Evolutionary conservation across 1,140 invertebrate species (phyloP).

Genomic region (Drosophila willistoni): DNA sequence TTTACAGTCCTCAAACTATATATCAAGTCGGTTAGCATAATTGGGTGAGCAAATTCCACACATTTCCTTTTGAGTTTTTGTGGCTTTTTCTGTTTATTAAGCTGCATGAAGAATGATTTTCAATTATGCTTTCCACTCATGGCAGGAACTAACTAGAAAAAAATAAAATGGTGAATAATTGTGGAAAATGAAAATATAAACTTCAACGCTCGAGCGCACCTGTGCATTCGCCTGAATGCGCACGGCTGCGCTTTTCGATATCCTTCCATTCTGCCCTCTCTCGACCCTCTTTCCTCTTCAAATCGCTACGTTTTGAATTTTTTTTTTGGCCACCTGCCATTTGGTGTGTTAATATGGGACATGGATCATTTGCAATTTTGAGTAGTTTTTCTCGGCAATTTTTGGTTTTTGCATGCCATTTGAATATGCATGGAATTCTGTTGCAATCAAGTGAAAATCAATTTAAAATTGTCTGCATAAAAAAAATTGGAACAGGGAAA

Average conservation of each 20-base stretch:
- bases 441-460: conserved; percentile 47
- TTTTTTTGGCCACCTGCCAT: conserved; percentile 45
- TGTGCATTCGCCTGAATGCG: conserved; percentile 74
- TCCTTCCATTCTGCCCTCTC: neutral
- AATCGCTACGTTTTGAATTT: conserved; percentile 1
- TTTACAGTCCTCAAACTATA: neutral
- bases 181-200: conserved; percentile 26
- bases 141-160: conserved; percentile 26
- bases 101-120: conserved; percentile 60
- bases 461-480: conserved; percentile 44
- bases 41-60: conserved; percentile 1
- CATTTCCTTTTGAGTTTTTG: conserved; percentile 14
- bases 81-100: conserved; percentile 41
- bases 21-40: conserved; percentile 1
- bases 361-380: conserved; percentile 67
- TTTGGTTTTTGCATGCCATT: conserved; percentile 22
- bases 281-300: neutral
- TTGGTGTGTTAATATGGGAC: conserved; percentile 59
- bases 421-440: conserved; percentile 64
- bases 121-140: conserved; percentile 59
- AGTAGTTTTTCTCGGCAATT: conserved; percentile 35
- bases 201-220: conserved; percentile 60
- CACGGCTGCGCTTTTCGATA: conserved; percentile 72
- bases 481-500: neutral
- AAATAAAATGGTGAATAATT: conserved; percentile 1